phyloP scores from a whole-genome alignment of 2,113 vertebrate species.

The Osmerus mordax region DNA sequence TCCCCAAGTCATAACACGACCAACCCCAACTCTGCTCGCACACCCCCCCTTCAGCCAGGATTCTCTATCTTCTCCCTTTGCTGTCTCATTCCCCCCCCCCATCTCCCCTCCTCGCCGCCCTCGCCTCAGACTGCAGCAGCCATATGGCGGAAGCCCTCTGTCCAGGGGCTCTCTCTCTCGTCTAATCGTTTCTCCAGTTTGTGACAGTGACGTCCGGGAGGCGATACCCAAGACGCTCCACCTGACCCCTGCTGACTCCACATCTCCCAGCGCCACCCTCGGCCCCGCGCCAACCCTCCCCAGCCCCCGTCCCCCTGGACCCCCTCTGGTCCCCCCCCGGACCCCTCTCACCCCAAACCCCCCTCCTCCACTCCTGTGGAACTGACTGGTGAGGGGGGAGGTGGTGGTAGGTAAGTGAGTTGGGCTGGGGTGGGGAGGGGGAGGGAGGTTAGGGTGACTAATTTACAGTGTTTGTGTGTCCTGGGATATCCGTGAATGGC shows the following conservation, averaged over 20 bases:
- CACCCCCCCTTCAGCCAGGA: neutral
- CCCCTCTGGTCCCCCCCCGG: constrained; percentile 22
- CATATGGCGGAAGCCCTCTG: neutral
- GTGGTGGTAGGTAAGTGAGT: neutral
- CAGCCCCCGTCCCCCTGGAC: constrained; percentile 21
- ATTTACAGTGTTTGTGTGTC: constrained; percentile 69
- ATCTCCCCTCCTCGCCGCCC: constrained; percentile 30
- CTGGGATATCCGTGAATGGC: constrained; percentile 61
- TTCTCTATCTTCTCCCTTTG: constrained; percentile 40
- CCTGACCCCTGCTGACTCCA: constrained; percentile 48
- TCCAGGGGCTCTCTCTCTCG: neutral
- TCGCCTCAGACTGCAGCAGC: neutral
- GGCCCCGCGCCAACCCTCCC: constrained; percentile 27
- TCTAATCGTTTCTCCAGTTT: constrained; percentile 67
- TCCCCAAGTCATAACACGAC: constrained; percentile 52
- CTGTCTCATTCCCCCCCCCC: constrained; percentile 38
- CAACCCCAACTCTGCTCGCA: constrained; percentile 34
- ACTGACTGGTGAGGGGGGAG: neutral
- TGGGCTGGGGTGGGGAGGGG: no score
- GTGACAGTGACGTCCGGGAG: constrained; percentile 57
- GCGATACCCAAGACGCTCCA: constrained; percentile 63
- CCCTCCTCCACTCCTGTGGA: neutral
- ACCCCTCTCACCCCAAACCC: neutral
- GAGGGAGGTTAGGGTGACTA: constrained; percentile 31
- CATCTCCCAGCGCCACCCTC: constrained; percentile 24